Evolutionary conservation across 2,113 vertebrate species (phyloP), one percentile per base, ranked within the genome.

Genomic region (Athene cunicularia): DNA sequence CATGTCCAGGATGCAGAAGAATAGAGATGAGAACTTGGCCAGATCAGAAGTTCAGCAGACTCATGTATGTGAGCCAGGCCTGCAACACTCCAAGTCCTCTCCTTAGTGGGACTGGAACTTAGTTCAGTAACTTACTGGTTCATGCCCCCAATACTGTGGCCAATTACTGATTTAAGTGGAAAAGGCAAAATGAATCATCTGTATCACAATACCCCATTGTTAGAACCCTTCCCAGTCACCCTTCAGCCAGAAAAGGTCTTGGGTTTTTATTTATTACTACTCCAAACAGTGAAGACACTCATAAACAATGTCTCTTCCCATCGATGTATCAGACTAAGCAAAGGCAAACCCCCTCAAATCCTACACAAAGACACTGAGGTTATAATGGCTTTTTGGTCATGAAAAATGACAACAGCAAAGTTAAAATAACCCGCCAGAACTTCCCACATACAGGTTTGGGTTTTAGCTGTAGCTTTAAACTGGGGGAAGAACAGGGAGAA

Each of bases 121-220:
- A 26, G 10, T 64, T 77, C 59, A 71, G 5, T 27, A 50, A 77
- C 11, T 56, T 75, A n/a, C 33, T 41, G 49, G 23, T 63, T 93
- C 64, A 9, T n/a, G 27, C 11, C 47, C 39, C 35, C 72, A 37
- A n/a, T 64, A 32, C 80, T 66, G 55, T 39, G 39, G 73, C 56
- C 11, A 92, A 11, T 35, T 63, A 53, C 37, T 60, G 28, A 47
- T 79, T 90, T 47, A 81, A 88, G 63, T 45, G 68, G 63, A 88
- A 84, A 94, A 88, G 26, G 32, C 50, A 91, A 74, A 92, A 67
- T 71, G 20, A 59, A 47, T 30, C 76, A 88, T 80, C 15, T 41
- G 20, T 41, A 72, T 70, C 90, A 93, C 79, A 93, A 55, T 4
- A 58, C 0, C 15, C 27, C 63, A 59, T 45, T 7, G 0, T 80